Evolutionary conservation across 2,888 invertebrate species (phyloP).

Genomic region (Diaprepes abbreviatus): DNA sequence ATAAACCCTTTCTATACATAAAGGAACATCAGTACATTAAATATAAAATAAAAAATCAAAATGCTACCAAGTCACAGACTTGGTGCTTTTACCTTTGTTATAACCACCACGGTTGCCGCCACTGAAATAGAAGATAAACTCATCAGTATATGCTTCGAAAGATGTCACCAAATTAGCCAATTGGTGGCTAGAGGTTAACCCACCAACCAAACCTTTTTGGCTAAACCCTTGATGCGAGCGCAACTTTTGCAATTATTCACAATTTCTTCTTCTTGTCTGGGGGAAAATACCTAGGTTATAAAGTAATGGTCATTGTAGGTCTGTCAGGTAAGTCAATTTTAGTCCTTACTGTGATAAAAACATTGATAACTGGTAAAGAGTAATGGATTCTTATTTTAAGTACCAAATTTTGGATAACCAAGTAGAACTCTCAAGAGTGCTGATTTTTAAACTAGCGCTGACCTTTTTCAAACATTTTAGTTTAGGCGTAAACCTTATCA

Average conservation of each 20-base stretch:
- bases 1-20: constrained; percentile 55
- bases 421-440: neutral
- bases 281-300: constrained; percentile 27
- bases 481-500: too few relatives aligned
- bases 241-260: constrained; percentile 29
- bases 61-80: constrained; percentile 79
- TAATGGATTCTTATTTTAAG: neutral
- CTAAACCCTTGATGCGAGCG: constrained; percentile 25
- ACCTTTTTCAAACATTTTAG: too few relatives aligned
- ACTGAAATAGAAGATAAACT: constrained; percentile 88
- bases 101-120: constrained; percentile 96
- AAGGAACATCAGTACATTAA: constrained; percentile 53
- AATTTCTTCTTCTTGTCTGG: constrained; percentile 38
- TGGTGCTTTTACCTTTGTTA: constrained; percentile 96
- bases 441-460: too few relatives aligned
- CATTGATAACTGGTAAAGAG: neutral
- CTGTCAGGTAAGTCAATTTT: neutral
- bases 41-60: constrained; percentile 69
- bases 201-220: constrained; percentile 17
- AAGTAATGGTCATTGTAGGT: constrained; percentile 11
- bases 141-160: constrained; percentile 69
- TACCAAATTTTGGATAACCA: neutral
- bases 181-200: constrained; percentile 19
- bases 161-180: constrained; percentile 53
- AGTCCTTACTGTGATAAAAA: neutral